A percentile compares a stretch with the other conserved stretches of the same genome.
phyloP scores from a whole-genome alignment of 2,113 vertebrate species.

The Setophaga petechia region DNA sequence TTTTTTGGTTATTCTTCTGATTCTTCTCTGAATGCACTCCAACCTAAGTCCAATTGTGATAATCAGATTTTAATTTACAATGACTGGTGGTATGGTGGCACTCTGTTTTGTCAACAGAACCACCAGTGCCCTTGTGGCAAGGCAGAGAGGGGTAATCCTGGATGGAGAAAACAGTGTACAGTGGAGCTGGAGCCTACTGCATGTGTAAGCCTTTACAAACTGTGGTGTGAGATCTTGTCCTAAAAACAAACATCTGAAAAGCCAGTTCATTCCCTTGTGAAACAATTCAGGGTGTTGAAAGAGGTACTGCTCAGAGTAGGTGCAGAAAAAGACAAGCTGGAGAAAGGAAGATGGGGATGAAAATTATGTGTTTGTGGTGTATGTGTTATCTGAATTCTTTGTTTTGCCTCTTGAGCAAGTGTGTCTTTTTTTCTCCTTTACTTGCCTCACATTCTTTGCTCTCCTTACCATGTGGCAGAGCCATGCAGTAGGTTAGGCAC shows the following conservation, averaged over 20 bases:
- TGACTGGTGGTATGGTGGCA: not conserved
- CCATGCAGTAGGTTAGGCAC: not conserved
- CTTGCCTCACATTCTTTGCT: not conserved
- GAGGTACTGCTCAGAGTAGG: not conserved
- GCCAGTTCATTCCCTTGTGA: not conserved
- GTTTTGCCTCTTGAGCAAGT: fast-evolving
- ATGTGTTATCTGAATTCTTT: not conserved
- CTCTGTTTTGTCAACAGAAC: not conserved
- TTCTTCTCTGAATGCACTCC: not conserved
- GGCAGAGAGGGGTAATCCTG: not conserved
- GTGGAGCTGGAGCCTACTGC: not conserved
- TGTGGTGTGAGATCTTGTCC: not conserved
- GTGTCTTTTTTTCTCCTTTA: not conserved
- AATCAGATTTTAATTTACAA: not conserved
- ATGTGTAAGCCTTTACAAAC: not conserved
- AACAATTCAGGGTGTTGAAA: not conserved
- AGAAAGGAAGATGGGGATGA: not conserved
- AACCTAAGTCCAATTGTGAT: not conserved
- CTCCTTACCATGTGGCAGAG: not conserved
- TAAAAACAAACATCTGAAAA: not conserved
- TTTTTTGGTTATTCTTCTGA: not conserved
- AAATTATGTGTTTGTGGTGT: not conserved
- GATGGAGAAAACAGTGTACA: not conserved
- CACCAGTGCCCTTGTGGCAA: not conserved
- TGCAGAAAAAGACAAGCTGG: not conserved